These are phyloP conservation scores for Narcine bancroftii DNA, from an alignment of 2,113 vertebrate species.

Conservation along the genomic window DNA sequence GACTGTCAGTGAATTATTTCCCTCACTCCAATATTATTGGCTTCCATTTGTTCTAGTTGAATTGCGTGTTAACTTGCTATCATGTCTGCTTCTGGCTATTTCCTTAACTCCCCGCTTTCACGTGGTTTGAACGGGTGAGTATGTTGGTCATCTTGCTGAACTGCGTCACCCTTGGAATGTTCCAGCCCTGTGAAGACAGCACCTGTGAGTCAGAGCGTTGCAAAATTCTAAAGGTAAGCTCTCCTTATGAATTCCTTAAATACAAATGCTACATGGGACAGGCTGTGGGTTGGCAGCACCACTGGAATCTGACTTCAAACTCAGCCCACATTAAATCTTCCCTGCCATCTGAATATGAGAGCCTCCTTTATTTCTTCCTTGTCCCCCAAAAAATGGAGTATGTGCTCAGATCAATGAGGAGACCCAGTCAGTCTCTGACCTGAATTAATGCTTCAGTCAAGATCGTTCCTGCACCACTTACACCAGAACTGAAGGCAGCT, in stretches of 20 bases:
- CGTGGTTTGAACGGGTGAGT: conserved; percentile 94
- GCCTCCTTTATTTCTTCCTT: neutral
- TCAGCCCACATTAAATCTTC: neutral
- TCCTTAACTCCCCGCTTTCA: conserved; percentile 69
- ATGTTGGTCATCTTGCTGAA: conserved; percentile 98
- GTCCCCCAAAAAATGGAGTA: neutral
- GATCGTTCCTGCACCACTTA: neutral
- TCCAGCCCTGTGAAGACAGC: conserved; percentile 91
- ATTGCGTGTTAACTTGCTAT: neutral
- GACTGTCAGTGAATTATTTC: neutral
- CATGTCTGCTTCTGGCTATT: conserved; percentile 35
- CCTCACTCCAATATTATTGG: neutral
- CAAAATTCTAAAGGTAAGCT: conserved; percentile 81
- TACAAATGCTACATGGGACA: neutral
- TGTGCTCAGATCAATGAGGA: neutral
- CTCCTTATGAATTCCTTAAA: neutral
- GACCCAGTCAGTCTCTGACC: neutral
- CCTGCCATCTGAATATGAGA: neutral
- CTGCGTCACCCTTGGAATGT: conserved; percentile 97
- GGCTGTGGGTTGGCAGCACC: neutral
- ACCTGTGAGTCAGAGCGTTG: conserved; percentile 83
- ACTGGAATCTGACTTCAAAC: neutral
- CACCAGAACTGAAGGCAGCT: neutral
- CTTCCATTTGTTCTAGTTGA: neutral
- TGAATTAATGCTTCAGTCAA: neutral